These are phyloP conservation scores for Aproaerema taeniolella DNA, from an alignment of 2,888 invertebrate species.

Conservation along the genomic window DNA sequence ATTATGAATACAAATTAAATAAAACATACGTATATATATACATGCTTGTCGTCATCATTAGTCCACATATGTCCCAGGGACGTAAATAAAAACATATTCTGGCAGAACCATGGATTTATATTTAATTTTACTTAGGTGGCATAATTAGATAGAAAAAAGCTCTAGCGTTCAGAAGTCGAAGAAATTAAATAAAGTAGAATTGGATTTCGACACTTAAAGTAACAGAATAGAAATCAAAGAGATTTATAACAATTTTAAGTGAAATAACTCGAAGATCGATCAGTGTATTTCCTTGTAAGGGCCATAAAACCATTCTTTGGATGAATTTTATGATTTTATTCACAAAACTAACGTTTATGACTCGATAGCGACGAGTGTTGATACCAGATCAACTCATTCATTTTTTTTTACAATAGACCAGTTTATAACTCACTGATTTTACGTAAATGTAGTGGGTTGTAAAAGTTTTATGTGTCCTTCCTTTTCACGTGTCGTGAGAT, in stretches of 20 bases:
- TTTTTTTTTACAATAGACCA: conserved; percentile 3
- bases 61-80: no score
- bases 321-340: conserved; percentile 12
- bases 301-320: conserved; percentile 1
- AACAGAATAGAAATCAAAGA: no score
- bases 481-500: conserved; percentile 5
- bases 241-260: conserved; percentile 5
- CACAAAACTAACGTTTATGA: conserved; percentile 11
- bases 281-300: neutral
- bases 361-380: neutral
- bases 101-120: no score
- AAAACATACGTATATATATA: no score
- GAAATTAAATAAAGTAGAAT: neutral
- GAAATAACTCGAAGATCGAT: conserved; percentile 4
- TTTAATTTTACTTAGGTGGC: no score
- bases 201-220: no score
- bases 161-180: neutral
- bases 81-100: no score
- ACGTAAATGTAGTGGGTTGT: conserved; percentile 7
- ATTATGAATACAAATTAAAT: no score
- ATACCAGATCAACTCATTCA: conserved; percentile 6
- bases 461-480: conserved; percentile 7
- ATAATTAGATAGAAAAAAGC: no score
- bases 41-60: no score
- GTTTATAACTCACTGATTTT: conserved; percentile 14